A percentile compares a stretch with the other conserved stretches of the same genome.
phyloP scores from a whole-genome alignment of 92 coral and sea anemone genomes.

The Phenganax subtilis region DNA sequence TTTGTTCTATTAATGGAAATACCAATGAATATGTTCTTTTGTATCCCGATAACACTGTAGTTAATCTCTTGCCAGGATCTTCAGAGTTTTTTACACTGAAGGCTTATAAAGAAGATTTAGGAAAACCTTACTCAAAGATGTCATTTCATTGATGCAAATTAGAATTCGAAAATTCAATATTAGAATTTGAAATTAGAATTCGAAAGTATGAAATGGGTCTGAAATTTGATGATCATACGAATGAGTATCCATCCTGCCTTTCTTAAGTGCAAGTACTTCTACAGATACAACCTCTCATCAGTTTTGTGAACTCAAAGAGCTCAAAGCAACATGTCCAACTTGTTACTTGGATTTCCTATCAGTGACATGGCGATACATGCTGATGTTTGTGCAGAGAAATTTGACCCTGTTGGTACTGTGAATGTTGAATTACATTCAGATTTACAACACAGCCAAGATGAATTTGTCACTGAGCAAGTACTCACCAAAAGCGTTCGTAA shows the following conservation, averaged over 20 bases:
- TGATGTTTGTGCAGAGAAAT: slow-evolving; percentile 13
- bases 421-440: background rate
- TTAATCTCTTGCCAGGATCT: slow-evolving; percentile 12
- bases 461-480: slow-evolving; percentile 10
- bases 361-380: background rate
- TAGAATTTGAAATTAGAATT: too few relatives aligned
- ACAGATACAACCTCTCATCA: background rate
- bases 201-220: background rate
- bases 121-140: slow-evolving; percentile 16
- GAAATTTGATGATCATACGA: background rate
- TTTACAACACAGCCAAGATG: slow-evolving; percentile 9
- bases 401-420: slow-evolving; percentile 18
- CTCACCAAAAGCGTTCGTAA: background rate
- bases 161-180: too few relatives aligned
- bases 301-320: background rate
- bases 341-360: background rate
- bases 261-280: background rate
- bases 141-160: slow-evolving; percentile 7
- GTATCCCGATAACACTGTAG: background rate
- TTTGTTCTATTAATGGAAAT: background rate
- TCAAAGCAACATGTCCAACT: background rate
- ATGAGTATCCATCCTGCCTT: background rate
- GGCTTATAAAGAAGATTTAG: background rate
- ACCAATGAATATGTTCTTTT: too few relatives aligned
- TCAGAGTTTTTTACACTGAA: background rate